phyloP scores from a whole-genome alignment of 2,888 invertebrate species.

The Meandrusa payeni region DNA sequence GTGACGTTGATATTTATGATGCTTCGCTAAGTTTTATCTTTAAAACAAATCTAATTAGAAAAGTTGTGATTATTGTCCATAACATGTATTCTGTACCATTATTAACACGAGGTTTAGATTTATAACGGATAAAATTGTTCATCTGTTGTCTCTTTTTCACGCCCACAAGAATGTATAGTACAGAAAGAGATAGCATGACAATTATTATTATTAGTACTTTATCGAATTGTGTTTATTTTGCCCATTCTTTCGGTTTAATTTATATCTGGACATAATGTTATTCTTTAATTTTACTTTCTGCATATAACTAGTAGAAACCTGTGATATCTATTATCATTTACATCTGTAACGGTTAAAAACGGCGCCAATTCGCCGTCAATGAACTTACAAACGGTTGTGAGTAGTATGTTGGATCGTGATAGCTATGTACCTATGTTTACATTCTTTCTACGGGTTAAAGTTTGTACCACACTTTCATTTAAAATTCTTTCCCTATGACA shows the following conservation, averaged over 20 bases:
- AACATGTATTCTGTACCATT: slow-evolving; percentile 4
- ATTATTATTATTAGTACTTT: slow-evolving; percentile 41
- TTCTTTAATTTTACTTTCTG: slow-evolving; percentile 9
- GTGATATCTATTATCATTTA: slow-evolving; percentile 9
- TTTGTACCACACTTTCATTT: not conserved
- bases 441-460: slow-evolving; percentile 14
- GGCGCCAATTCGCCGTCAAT: slow-evolving; percentile 53
- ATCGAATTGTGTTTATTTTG: slow-evolving; percentile 20
- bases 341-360: slow-evolving; percentile 30
- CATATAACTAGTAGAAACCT: too few relatives aligned
- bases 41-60: not conserved
- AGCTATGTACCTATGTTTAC: slow-evolving; percentile 16
- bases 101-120: slow-evolving; percentile 26
- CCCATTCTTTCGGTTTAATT: slow-evolving; percentile 1
- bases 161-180: slow-evolving; percentile 28
- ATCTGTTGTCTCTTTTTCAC: slow-evolving; percentile 45
- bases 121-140: slow-evolving; percentile 43
- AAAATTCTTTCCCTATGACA: too few relatives aligned
- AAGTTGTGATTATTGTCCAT: not conserved
- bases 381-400: slow-evolving; percentile 40
- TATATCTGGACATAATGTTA: slow-evolving; percentile 29
- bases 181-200: slow-evolving; percentile 38
- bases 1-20: not conserved
- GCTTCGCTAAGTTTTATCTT: not conserved
- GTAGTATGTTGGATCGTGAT: slow-evolving; percentile 26